Percentiles rank a stretch among this genome's conserved stretches.
Conservation (phyloP, 2,113 vertebrate genomes). For the Periophthalmus modestus region DNA sequence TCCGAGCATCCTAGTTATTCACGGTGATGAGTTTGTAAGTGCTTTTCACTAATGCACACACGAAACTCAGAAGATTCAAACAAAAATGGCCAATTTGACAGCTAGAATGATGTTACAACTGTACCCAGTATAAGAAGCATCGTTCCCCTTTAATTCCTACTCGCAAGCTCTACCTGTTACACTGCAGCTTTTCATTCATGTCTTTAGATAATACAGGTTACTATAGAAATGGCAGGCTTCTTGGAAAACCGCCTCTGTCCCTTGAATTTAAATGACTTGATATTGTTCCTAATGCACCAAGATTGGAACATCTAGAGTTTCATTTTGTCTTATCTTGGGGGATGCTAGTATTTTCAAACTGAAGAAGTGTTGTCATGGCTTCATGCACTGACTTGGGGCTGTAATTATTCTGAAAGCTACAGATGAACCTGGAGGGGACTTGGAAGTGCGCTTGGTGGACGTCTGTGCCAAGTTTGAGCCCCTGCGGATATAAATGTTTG, state of each 20-base stretch:
- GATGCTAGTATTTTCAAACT: slow-evolving; percentile 57
- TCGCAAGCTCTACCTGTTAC: not conserved
- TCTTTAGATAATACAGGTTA: not conserved
- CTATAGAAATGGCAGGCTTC: not conserved
- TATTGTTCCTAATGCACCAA: slow-evolving; percentile 69
- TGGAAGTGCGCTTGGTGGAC: slow-evolving; percentile 57
- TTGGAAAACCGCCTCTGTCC: slow-evolving; percentile 12
- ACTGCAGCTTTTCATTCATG: not conserved
- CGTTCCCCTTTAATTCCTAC: no score
- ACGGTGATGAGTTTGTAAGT: no score
- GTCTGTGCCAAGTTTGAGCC: slow-evolving; percentile 45
- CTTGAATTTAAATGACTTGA: slow-evolving; percentile 74
- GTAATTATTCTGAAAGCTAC: slow-evolving; percentile 73
- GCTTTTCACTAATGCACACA: no score
- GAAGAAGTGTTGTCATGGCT: slow-evolving; percentile 43
- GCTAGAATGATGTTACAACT: no score
- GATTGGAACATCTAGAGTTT: slow-evolving; percentile 49
- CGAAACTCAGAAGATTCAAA: no score
- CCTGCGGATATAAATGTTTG: slow-evolving; percentile 50
- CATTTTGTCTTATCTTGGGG: slow-evolving; percentile 53
- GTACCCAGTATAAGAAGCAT: no score
- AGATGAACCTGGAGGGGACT: slow-evolving; percentile 62
- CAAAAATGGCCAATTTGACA: no score
- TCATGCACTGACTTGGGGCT: slow-evolving; percentile 70
- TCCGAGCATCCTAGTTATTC: no score